Percentiles rank a stretch among this genome's conserved stretches.
These are phyloP conservation scores for Gastrophryne carolinensis DNA, from an alignment of 2,797 vertebrate species.

Conservation along the genomic window DNA sequence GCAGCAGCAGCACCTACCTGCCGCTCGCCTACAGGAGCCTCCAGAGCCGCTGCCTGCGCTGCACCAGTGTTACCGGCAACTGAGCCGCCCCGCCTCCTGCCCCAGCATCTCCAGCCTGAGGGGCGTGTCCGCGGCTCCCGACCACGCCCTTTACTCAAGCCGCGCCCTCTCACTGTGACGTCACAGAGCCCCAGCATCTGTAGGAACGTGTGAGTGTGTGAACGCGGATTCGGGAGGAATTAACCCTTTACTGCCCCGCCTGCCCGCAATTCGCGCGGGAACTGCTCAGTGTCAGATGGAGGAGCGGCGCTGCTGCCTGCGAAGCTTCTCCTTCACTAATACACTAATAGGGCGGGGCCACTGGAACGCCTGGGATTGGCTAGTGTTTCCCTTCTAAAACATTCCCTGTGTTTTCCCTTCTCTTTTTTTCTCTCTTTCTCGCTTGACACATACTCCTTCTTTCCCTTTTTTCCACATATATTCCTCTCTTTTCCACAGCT, in stretches of 20 bases:
- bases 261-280: no score
- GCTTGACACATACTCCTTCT: no score
- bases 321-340: no score
- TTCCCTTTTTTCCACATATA: no score
- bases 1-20: slow-evolving; percentile 2
- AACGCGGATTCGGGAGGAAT: background rate
- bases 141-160: slow-evolving; percentile 9
- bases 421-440: no score
- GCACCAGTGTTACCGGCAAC: background rate
- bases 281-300: no score
- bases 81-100: background rate
- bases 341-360: no score
- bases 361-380: no score
- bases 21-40: slow-evolving; percentile 23
- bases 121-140: slow-evolving; percentile 1
- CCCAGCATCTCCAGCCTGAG: slow-evolving; percentile 19
- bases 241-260: background rate
- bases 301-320: no score
- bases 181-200: background rate
- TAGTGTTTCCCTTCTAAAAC: no score
- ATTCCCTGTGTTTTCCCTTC: no score
- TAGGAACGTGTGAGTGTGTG: background rate
- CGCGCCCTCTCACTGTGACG: slow-evolving; percentile 47
- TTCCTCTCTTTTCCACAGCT: no score
- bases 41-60: slow-evolving; percentile 25